Base-by-base conservation (phyloP, 2,797 vertebrate genomes). In the Valencia hispanica region DNA sequence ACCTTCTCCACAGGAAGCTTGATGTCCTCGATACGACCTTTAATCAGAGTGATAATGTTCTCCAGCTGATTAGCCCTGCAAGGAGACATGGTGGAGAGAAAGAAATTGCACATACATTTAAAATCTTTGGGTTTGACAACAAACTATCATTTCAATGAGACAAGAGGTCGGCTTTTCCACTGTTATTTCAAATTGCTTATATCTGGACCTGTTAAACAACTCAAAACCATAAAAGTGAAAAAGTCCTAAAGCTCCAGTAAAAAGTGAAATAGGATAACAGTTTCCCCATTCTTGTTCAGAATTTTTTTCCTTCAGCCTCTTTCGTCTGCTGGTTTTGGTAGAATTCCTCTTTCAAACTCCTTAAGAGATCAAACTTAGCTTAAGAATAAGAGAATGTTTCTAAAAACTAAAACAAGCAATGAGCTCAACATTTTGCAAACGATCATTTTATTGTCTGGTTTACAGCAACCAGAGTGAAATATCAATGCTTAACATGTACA, bases 1-100 rank as follows among this genome's bases (percentile, higher is more conserved):
- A 99, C 98, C 91, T 97, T 97, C 84, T 98, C 96, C 88, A 97
- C 87, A 25, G 97, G 97, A 48, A 99, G 95, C 73, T 87, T 90
- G 78, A 98, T 96, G 88, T 99, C 97, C 92, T 99, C 98, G 0
- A 99, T 96, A 83, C 97, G 96, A 84, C 98, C 98, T 96, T 98
- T 98, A 80, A 99, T 93, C 84, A 99, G 88, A 0, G 88, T 96
- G 91, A 99, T 88, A 50, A 78, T 95, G 86, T 96, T 96, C 82
- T 98, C 96, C 80, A 99, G 92, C 82, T 96, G 93, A 94, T 99
- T 99, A 85, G 96, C 91, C 86, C 98, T 99, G 92, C 47, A 34
- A 17, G 50, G 36, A 82, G 61, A 85, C 25, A 81, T 2, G 8
- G 25, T 55, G 9, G 6, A 70, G 15, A 57, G 55, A 71, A 25